These are phyloP conservation scores for Microtus ochrogaster DNA, from an alignment of 2,113 vertebrate genomes.

Conservation along the genomic window DNA sequence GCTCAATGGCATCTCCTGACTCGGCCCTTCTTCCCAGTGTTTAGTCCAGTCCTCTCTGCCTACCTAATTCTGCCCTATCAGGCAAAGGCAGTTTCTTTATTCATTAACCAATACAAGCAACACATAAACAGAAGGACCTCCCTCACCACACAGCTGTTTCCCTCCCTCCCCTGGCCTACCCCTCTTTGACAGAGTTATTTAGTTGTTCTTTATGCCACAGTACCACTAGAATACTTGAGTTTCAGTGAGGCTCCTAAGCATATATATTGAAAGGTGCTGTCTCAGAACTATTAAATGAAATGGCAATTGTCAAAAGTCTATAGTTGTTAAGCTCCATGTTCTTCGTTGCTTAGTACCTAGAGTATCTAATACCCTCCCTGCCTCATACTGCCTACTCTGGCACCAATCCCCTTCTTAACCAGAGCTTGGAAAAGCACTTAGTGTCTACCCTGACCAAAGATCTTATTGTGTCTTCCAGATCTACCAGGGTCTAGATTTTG, in stretches of 20 bases:
- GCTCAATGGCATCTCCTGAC: too few relatives aligned
- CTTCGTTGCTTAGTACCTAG: slow-evolving; percentile 18
- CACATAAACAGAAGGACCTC: too few relatives aligned
- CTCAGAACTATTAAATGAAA: slow-evolving; percentile 68
- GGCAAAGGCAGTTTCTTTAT: too few relatives aligned
- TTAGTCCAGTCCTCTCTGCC: too few relatives aligned
- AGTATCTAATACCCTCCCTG: neutral
- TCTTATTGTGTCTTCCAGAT: too few relatives aligned
- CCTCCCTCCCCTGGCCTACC: neutral
- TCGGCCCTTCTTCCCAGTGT: too few relatives aligned
- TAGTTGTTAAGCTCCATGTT: neutral
- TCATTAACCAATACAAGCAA: too few relatives aligned
- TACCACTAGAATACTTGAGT: neutral
- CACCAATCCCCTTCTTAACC: neutral
- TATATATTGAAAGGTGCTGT: slow-evolving; percentile 40
- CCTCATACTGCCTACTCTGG: neutral
- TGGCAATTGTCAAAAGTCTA: slow-evolving; percentile 35
- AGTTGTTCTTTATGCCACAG: slow-evolving; percentile 7
- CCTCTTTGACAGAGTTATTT: slow-evolving; percentile 2
- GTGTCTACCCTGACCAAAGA: accelerated
- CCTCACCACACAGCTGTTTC: neutral
- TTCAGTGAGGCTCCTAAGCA: neutral
- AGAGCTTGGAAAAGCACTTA: accelerated
- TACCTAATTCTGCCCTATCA: too few relatives aligned
- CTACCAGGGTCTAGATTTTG: neutral